Percentiles rank a stretch among this genome's conserved stretches.
phyloP scores from a whole-genome alignment of 2,888 invertebrate species.

The Scaptomyza parva region DNA sequence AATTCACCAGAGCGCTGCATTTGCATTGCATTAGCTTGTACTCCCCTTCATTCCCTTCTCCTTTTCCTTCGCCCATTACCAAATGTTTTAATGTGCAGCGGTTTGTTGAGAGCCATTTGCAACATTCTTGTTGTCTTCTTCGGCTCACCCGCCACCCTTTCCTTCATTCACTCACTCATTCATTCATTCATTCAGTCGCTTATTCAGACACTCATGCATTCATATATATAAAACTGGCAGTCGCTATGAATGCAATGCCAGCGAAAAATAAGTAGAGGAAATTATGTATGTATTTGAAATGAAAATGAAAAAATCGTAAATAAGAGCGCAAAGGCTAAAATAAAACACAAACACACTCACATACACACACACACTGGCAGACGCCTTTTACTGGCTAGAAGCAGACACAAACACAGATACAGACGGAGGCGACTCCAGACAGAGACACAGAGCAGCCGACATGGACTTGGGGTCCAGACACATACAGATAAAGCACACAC shows the following conservation, averaged over 20 bases:
- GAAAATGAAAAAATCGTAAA: conserved; percentile 70
- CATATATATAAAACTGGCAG: conserved; percentile 69
- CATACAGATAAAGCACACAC: conserved; percentile 8
- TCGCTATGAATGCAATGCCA: conserved; percentile 57
- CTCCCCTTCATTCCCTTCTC: too few species aligned
- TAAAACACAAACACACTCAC: conserved; percentile 55
- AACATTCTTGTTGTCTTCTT: conserved; percentile 67
- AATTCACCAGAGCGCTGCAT: conserved; percentile 40
- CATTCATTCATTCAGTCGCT: conserved; percentile 66
- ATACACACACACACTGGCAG: conserved; percentile 10
- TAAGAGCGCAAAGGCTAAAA: conserved; percentile 76
- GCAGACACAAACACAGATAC: conserved; percentile 41
- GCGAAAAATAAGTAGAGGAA: conserved; percentile 38
- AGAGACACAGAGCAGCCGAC: conserved; percentile 35
- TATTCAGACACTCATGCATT: conserved; percentile 72
- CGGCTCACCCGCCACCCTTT: conserved; percentile 8
- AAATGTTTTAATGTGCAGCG: conserved; percentile 75
- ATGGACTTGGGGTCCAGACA: not conserved
- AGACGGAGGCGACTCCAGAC: too few species aligned
- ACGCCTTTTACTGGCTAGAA: conserved; percentile 57
- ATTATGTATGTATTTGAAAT: conserved; percentile 34
- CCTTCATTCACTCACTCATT: conserved; percentile 26
- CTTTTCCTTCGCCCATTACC: conserved; percentile 29
- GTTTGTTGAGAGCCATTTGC: conserved; percentile 39
- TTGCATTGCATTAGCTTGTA: conserved; percentile 61